A percentile compares a stretch with the other conserved stretches of the same genome.
Evolutionary conservation across 2,113 vertebrate species (phyloP).

Genomic region (Gallinago undulata): DNA sequence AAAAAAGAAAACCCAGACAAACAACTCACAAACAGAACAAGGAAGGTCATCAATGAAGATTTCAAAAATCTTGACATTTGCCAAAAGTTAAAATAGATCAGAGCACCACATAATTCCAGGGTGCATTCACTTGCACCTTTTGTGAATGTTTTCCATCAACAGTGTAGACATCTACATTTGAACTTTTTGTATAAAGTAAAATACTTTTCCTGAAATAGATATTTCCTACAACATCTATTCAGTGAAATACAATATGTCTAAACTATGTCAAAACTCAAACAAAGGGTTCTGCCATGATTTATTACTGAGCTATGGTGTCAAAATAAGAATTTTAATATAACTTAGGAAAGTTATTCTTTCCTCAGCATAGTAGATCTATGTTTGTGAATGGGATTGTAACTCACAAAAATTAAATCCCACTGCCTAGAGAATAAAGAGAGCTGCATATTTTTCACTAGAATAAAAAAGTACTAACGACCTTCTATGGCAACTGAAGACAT

Average conservation of each 20-base stretch:
- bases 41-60: neutral
- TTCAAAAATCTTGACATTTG: neutral
- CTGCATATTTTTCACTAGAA: neutral
- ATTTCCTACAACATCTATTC: neutral
- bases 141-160: neutral
- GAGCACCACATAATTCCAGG: accelerated
- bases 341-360: neutral
- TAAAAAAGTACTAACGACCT: neutral
- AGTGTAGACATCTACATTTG: neutral
- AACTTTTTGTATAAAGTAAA: neutral
- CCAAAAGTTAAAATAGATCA: neutral
- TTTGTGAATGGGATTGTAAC: neutral
- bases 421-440: neutral
- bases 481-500: neutral
- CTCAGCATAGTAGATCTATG: neutral
- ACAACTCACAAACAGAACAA: neutral
- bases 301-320: neutral
- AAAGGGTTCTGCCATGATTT: neutral
- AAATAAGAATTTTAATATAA: neutral
- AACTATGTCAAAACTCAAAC: neutral
- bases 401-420: neutral
- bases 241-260: neutral
- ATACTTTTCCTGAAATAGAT: neutral
- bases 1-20: neutral
- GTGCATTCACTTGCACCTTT: neutral